phyloP scores from a whole-genome alignment of 2,888 invertebrate species.

The Hirtodrosophila histrioides region DNA sequence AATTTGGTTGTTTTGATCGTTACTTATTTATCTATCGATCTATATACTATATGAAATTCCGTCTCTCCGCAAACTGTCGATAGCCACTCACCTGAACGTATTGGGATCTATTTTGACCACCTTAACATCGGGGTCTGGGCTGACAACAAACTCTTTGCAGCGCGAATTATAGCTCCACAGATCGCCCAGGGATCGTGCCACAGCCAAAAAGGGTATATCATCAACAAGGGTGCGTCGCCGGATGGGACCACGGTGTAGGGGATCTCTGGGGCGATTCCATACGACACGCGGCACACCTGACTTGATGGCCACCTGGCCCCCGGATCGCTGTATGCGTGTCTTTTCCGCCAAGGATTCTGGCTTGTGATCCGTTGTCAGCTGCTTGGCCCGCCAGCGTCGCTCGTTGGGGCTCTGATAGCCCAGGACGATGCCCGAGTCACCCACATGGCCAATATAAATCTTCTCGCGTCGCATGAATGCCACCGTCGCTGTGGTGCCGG shows the following conservation, averaged over 20 bases:
- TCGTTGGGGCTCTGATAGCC: constrained; percentile 91
- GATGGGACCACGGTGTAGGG: constrained; percentile 89
- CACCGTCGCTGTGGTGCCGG: constrained; percentile 98
- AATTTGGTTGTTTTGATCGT: no score
- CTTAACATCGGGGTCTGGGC: constrained; percentile 97
- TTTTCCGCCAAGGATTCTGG: constrained; percentile 95
- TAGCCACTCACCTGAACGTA: constrained; percentile 86
- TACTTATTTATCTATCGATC: no score
- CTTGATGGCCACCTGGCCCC: constrained; percentile 91
- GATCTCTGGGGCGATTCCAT: constrained; percentile 96
- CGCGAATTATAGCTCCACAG: constrained; percentile 98
- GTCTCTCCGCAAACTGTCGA: background rate
- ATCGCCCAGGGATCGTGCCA: constrained; percentile 97
- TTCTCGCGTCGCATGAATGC: constrained; percentile 97
- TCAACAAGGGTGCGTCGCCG: constrained; percentile 95
- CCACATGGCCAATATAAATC: constrained; percentile 98
- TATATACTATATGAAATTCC: no score
- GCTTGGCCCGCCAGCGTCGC: constrained; percentile 91
- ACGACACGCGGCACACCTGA: constrained; percentile 97
- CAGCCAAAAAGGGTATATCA: constrained; percentile 97
- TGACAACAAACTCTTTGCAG: constrained; percentile 96
- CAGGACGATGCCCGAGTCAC: constrained; percentile 97
- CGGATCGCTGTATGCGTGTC: constrained; percentile 90
- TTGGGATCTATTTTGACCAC: constrained; percentile 92
- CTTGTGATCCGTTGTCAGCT: constrained; percentile 96